Conservation (phyloP, 2,797 vertebrate genomes). For the Danio jaintianensis region DNA sequence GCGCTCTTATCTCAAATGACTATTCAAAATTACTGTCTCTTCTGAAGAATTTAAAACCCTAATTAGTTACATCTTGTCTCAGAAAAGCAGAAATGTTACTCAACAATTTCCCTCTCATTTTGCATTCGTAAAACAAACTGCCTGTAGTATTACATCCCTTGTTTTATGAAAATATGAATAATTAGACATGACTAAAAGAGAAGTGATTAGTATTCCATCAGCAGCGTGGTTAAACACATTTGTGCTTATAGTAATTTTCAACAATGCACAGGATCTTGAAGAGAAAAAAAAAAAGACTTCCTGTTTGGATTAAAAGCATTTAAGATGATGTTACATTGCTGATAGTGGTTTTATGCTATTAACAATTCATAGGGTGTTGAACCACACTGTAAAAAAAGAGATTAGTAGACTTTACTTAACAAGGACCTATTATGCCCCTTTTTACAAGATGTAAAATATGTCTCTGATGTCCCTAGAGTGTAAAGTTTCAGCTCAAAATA, state of each 20-base stretch:
- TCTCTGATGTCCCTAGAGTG: too few species aligned
- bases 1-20: conserved; percentile 62
- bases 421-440: too few species aligned
- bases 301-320: neutral
- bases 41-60: conserved; percentile 63
- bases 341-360: neutral
- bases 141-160: conserved; percentile 70
- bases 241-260: conserved; percentile 53
- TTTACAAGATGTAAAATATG: too few species aligned
- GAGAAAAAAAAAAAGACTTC: neutral
- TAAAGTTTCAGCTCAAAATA: too few species aligned
- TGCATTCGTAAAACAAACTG: conserved; percentile 63
- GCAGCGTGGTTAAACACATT: conserved; percentile 54
- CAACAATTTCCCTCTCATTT: conserved; percentile 63
- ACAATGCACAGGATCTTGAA: neutral
- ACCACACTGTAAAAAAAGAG: too few species aligned
- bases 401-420: too few species aligned
- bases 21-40: conserved; percentile 64
- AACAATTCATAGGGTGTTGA: too few species aligned
- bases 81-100: conserved; percentile 57
- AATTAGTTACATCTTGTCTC: conserved; percentile 67
- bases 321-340: neutral
- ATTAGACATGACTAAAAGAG: conserved; percentile 62
- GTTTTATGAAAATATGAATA: conserved; percentile 62
- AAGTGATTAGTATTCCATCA: conserved; percentile 61